Evolutionary conservation across 2,797 vertebrate genomes (phyloP), one percentile per base, ranked within the genome.

Genomic region (Nyctalus aviator): DNA sequence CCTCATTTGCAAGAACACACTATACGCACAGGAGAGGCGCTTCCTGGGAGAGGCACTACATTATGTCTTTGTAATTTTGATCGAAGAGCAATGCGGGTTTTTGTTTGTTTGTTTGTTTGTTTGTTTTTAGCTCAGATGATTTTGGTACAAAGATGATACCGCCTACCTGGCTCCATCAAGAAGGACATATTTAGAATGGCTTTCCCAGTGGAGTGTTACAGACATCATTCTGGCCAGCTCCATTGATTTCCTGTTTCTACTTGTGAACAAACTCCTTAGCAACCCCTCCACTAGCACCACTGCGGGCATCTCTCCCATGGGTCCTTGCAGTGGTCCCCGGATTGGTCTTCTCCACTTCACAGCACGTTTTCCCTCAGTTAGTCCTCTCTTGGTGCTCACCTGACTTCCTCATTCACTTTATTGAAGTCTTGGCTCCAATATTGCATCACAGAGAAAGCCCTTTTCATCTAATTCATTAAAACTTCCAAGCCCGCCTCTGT

Each of bases 21-120:
- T 41, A 15, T 62, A 64, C 85, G 68, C 20, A 77, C 91, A 88
- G 35, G 35, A 64, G 62, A 76, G 41, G 13, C 81, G 53, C 13
- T 71, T 6, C 18, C 7, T 23, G 32, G 37, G 76, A 79, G 89
- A 50, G 68, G 35, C 32, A 21, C 68, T 86, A 88, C 37, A 7
- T 78, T 44, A 25, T 79, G 64, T 88, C 46, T 91, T 82, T 75
- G 46, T 91, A 90, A 69, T 78, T 66, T n/a, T 64, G 30, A 85
- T 62, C 32, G n/a, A 48, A 93, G 32, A 84, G 50, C 35, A 93
- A 88, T 57, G 59, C 21, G 20, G n/a, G n/a, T n/a, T n/a, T n/a
- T n/a, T n/a, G n/a, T n/a, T n/a, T n/a, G n/a, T n/a, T n/a, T n/a
- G n/a, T n/a, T n/a, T n/a, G n/a, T n/a, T n/a, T n/a, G n/a, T n/a